Percentiles rank a stretch among this genome's conserved stretches.
Evolutionary conservation across 2,888 invertebrate species (phyloP).

Genomic region (Psococerastis gibbosa): DNA sequence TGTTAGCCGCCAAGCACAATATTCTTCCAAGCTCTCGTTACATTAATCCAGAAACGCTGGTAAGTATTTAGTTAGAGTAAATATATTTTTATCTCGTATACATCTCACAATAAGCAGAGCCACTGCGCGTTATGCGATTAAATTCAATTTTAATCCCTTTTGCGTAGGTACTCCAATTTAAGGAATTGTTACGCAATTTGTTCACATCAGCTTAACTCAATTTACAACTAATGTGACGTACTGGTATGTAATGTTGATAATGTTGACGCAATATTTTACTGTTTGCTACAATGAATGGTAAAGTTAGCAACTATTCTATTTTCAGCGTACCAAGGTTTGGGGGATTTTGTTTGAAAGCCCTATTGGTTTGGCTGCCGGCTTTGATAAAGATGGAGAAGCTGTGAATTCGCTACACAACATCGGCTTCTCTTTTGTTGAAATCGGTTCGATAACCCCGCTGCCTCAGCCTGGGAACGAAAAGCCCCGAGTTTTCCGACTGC

Average conservation of each 20-base stretch:
- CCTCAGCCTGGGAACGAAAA: slow-evolving; percentile 86
- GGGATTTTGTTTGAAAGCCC: slow-evolving; percentile 64
- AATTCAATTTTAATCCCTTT: no score
- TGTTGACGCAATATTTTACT: no score
- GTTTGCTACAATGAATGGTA: no score
- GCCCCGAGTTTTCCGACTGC: slow-evolving; percentile 79
- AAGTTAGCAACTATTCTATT: no score
- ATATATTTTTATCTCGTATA: slow-evolving; percentile 10
- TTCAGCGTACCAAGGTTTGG: slow-evolving; percentile 50
- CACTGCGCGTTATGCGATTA: no score
- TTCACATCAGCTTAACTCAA: no score
- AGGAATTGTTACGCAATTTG: no score
- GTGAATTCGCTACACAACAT: slow-evolving; percentile 57
- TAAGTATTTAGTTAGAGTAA: no score
- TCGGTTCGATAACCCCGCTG: slow-evolving; percentile 87
- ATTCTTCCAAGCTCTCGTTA: slow-evolving; percentile 40
- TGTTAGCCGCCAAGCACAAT: slow-evolving; percentile 56
- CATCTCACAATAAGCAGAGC: no score
- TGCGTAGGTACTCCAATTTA: slow-evolving; percentile 13
- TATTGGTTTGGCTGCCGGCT: slow-evolving; percentile 94
- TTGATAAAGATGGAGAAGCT: slow-evolving; percentile 94
- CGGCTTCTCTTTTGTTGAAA: slow-evolving; percentile 91
- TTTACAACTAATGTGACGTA: no score
- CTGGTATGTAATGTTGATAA: no score
- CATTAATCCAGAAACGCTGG: slow-evolving; percentile 44